These are phyloP conservation scores for Chamaea fasciata DNA, from an alignment of 2,113 vertebrate genomes.

Conservation along the genomic window DNA sequence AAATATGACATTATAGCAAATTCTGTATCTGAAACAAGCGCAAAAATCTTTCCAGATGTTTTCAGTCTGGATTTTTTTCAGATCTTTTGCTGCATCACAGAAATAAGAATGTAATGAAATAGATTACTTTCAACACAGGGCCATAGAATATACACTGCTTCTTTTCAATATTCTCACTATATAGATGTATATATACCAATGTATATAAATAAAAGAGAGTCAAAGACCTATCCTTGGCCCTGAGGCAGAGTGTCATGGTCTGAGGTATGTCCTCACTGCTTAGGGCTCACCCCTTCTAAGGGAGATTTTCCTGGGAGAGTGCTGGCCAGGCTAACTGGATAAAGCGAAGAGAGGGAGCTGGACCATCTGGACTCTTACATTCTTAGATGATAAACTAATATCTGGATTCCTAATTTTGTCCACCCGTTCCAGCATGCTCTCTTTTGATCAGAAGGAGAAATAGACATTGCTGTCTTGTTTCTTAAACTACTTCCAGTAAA, in stretches of 20 bases:
- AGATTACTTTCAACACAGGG: background rate
- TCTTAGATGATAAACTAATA: background rate
- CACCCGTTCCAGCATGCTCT: background rate
- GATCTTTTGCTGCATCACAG: background rate
- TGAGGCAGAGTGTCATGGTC: background rate
- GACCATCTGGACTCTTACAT: background rate
- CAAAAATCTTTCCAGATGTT: background rate
- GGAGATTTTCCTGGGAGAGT: background rate
- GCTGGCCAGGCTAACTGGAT: background rate
- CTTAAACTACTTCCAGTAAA: background rate
- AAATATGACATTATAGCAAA: background rate
- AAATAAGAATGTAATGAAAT: background rate
- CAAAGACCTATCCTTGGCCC: background rate
- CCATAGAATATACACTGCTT: background rate
- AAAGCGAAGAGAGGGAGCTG: background rate
- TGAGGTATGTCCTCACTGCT: background rate
- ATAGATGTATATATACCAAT: too few relatives aligned
- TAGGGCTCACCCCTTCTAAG: background rate
- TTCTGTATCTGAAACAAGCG: background rate
- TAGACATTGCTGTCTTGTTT: background rate
- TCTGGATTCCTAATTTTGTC: background rate
- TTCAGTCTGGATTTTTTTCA: background rate
- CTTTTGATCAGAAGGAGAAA: background rate
- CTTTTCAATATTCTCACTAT: background rate
- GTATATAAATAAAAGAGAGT: background rate